Base-by-base conservation (phyloP, 2,113 vertebrate genomes). In the Nanorana parkeri region DNA sequence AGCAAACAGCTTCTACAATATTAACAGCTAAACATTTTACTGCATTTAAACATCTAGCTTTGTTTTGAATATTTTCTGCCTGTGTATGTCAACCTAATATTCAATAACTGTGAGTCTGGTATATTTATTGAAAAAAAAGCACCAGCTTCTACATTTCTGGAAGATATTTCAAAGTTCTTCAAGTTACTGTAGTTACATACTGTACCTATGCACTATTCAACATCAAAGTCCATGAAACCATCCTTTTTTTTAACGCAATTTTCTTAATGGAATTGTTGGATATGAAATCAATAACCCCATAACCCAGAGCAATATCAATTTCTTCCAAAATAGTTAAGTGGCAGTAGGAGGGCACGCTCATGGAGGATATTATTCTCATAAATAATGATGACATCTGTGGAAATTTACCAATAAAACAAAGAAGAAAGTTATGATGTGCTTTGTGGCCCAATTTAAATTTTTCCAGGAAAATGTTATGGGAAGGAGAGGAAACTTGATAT, bases 261-360 rank as follows among this genome's bases (percentile, higher is more conserved):
- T 29, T 54, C 77, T 26, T 79, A 60, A 79, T 79, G 52, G 66
- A 68, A 29, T 68, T 41, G 52, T 47, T 58, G 54, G 66, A 68
- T 23, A 68, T 32, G 26, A 68, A 79, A 69, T 68, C 66, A 60
- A 68, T 79, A 68, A 79, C 52, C 66, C 20, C n/a, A 41, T 29
- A 29, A 68, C 77, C 47, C 77, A 17, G 47, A 32, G 69, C 65
- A 79, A 68, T 79, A 68, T 69, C 69, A 26, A 79, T 68, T 68
- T 19, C 65, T 79, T 69, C 36, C 66, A 58, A 16, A 17, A 16
- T 52, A 60, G 8, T 66, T 60, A 60, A 68, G 77, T 79, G 65
- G 65, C 51, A 78, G 29, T 78, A 78, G 52, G n/a, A 67, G 8
- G 20, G 4, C 10, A 17, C 36, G 60, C 61, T 75, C 72, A n/a